Conservation (phyloP, 2,888 invertebrate genomes). For the Epistrophe grossulariae region DNA sequence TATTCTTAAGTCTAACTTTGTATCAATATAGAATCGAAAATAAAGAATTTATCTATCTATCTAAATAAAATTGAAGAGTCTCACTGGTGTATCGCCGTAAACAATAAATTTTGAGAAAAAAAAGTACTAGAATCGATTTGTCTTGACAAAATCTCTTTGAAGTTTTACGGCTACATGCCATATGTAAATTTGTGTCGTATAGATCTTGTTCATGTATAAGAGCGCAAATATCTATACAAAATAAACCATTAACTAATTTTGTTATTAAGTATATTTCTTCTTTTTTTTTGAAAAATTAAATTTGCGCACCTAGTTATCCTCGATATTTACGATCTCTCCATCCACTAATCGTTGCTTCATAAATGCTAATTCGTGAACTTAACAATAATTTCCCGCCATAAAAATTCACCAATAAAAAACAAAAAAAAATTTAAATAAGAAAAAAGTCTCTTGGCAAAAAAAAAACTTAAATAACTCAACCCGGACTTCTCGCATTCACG, state of each 20-base stretch:
- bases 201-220: neutral
- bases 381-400: conserved; percentile 49
- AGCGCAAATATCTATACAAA: neutral
- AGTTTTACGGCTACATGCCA: too few relatives aligned
- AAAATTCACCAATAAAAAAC: conserved; percentile 18
- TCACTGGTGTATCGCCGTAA: too few relatives aligned
- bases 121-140: too few relatives aligned
- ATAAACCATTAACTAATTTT: conserved; percentile 13
- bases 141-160: too few relatives aligned
- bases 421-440: conserved; percentile 9
- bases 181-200: neutral
- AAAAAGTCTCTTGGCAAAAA: conserved; percentile 36
- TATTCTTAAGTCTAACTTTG: too few relatives aligned
- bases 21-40: too few relatives aligned
- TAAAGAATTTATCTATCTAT: too few relatives aligned
- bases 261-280: neutral
- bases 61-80: too few relatives aligned
- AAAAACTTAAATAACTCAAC: conserved; percentile 37
- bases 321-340: conserved; percentile 64
- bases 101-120: too few relatives aligned
- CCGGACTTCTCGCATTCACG: conserved; percentile 67
- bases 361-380: conserved; percentile 74
- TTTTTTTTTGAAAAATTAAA: conserved; percentile 38
- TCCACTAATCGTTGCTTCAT: conserved; percentile 69
- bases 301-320: conserved; percentile 74